These are phyloP conservation scores for Parascotia fuliginaria DNA, from an alignment of 2,888 invertebrate species.

Conservation along the genomic window DNA sequence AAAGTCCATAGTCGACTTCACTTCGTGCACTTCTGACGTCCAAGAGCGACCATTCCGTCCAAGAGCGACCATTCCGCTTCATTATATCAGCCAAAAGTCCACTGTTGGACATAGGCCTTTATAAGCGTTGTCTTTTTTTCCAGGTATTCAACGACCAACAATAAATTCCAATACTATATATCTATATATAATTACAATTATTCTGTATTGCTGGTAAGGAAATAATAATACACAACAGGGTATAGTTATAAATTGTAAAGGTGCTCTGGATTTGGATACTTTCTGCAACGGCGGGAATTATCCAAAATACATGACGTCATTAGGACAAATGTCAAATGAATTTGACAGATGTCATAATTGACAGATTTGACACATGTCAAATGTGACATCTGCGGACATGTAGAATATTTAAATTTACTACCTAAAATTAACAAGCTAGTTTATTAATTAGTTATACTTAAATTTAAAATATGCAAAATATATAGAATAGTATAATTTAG, in stretches of 20 bases:
- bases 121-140: no score
- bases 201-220: neutral
- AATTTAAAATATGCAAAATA: conserved; percentile 32
- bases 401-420: no score
- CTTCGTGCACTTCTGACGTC: no score
- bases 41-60: no score
- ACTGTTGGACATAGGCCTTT: no score
- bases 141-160: no score
- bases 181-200: no score
- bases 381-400: neutral
- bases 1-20: no score
- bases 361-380: conserved; percentile 1
- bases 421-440: conserved; percentile 16
- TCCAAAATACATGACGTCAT: neutral
- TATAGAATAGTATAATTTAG: conserved; percentile 58
- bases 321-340: neutral
- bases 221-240: conserved; percentile 31
- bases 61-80: no score
- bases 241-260: conserved; percentile 32
- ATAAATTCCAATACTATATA: no score
- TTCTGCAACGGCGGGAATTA: conserved; percentile 17
- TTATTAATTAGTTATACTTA: conserved; percentile 27
- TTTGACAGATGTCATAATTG: conserved; percentile 3
- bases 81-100: no score
- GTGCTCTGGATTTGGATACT: conserved; percentile 29